These are phyloP conservation scores for Rattus norvegicus DNA, from an alignment of 2,113 vertebrate genomes.

Conservation along the genomic window DNA sequence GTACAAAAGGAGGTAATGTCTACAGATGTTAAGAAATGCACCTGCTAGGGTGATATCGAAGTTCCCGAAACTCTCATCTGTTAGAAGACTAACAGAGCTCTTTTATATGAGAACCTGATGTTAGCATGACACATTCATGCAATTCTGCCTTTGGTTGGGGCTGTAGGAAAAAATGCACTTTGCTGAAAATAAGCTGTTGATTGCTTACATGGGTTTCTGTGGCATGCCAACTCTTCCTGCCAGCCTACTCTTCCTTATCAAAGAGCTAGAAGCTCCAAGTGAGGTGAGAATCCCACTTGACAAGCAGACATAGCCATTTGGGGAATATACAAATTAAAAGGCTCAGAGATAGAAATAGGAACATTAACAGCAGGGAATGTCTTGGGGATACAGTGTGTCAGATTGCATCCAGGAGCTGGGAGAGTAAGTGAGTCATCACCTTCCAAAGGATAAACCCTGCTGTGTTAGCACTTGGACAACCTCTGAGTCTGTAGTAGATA, in stretches of 20 bases:
- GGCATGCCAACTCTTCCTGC: slow-evolving; percentile 36
- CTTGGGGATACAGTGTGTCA: slow-evolving; percentile 5
- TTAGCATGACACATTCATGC: not conserved
- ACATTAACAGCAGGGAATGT: not conserved
- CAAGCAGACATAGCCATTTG: not conserved
- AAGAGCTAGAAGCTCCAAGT: slow-evolving; percentile 52
- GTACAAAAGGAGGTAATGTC: not conserved
- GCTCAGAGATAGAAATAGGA: not conserved
- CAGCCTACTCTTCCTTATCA: slow-evolving; percentile 43
- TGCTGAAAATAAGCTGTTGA: slow-evolving; percentile 48
- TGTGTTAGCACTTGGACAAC: not conserved
- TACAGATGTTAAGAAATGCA: not conserved
- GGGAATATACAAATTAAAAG: slow-evolving; percentile 61
- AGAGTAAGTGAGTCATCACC: slow-evolving; percentile 20
- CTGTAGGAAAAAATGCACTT: not conserved
- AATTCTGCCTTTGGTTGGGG: not conserved
- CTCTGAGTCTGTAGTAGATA: not conserved
- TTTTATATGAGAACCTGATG: not conserved
- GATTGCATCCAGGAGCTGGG: not conserved
- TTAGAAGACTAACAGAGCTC: not conserved
- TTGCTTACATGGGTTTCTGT: slow-evolving; percentile 26
- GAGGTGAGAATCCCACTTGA: slow-evolving; percentile 62
- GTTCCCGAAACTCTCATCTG: not conserved
- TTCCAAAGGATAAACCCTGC: not conserved
- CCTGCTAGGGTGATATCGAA: not conserved